phyloP scores from a whole-genome alignment of 1,140 invertebrate species.

The Ips nitidus region DNA sequence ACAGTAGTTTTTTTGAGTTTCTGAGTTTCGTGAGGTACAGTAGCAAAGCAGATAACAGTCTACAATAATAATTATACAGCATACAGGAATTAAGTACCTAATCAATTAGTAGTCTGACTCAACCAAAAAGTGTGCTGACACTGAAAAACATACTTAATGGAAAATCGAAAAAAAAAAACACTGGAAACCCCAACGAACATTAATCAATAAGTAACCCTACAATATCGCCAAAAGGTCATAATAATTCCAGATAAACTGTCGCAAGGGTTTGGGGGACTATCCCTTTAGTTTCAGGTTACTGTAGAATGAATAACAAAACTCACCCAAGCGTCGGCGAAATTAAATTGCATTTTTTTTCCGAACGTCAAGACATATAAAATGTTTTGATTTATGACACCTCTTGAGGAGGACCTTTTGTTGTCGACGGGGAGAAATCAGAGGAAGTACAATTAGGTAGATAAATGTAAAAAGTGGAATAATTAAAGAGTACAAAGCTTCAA shows the following conservation, averaged over 20 bases:
- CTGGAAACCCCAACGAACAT: too few relatives aligned
- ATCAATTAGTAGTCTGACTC: too few relatives aligned
- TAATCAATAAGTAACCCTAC: neutral
- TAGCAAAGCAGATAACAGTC: too few relatives aligned
- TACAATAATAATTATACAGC: too few relatives aligned
- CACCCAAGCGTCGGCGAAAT: conserved; percentile 33
- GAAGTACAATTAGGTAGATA: conserved; percentile 54
- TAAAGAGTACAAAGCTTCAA: conserved; percentile 53
- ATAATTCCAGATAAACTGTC: conserved; percentile 36
- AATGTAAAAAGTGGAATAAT: conserved; percentile 54
- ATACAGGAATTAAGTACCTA: too few relatives aligned
- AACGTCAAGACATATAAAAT: conserved; percentile 46
- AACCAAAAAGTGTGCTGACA: too few relatives aligned
- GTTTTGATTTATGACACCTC: conserved; percentile 50
- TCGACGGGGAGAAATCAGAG: conserved; percentile 43
- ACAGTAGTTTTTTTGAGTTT: too few relatives aligned
- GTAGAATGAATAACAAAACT: conserved; percentile 25
- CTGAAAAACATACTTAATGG: too few relatives aligned
- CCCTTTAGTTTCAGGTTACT: conserved; percentile 35
- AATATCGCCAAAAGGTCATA: conserved; percentile 25
- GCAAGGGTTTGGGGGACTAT: conserved; percentile 12
- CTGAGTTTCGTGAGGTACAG: too few relatives aligned
- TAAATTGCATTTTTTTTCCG: conserved; percentile 47
- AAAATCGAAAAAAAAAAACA: too few relatives aligned
- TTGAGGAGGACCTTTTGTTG: conserved; percentile 46